phyloP scores from a whole-genome alignment of 2,888 invertebrate genomes.

The Cephonodes hylas region DNA sequence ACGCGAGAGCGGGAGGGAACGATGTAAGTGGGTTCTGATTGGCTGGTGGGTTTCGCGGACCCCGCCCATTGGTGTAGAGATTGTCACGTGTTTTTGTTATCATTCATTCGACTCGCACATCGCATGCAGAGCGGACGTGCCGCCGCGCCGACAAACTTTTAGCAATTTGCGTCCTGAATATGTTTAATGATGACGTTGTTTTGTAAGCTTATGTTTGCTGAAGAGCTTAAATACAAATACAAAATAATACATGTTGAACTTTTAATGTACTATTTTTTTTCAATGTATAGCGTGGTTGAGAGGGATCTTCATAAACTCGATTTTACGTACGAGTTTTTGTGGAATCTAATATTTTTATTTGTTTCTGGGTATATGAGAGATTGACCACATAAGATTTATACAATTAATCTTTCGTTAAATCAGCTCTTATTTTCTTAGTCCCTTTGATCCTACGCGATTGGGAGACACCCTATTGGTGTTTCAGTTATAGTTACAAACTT shows the following conservation, averaged over 20 bases:
- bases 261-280: not conserved
- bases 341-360: no score
- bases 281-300: no score
- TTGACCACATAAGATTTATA: no score
- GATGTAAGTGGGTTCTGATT: slow-evolving; percentile 31
- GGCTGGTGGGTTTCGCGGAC: slow-evolving; percentile 30
- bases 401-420: no score
- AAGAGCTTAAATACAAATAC: not conserved
- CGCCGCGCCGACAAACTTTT: slow-evolving; percentile 42
- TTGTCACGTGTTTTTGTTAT: slow-evolving; percentile 66
- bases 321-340: no score
- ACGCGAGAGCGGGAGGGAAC: slow-evolving; percentile 34
- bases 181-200: slow-evolving; percentile 20
- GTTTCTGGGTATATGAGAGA: no score
- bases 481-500: no score
- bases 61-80: slow-evolving; percentile 48
- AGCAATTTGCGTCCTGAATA: slow-evolving; percentile 43
- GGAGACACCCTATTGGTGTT: no score
- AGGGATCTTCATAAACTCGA: no score
- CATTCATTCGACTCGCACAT: not conserved
- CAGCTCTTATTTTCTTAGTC: no score
- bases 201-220: not conserved
- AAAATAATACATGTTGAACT: not conserved
- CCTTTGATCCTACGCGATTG: no score
- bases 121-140: slow-evolving; percentile 41